A percentile compares a stretch with the other conserved stretches of the same genome.
Conservation (phyloP, 2,888 invertebrate genomes). For the Pinctada fucata region DNA sequence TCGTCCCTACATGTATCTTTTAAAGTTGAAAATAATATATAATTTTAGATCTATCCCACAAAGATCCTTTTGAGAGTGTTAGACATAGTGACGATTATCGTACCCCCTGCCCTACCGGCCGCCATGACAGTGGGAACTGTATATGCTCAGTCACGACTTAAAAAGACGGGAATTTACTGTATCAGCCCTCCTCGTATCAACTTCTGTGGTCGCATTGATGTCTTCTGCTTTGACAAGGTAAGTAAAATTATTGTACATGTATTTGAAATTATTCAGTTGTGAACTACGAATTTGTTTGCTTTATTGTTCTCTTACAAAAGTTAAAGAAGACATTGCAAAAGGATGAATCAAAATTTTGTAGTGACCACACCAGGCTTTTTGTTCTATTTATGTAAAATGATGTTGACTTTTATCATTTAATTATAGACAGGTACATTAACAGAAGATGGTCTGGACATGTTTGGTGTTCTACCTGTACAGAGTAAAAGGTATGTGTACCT, state of each 20-base stretch:
- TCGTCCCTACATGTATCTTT: too few relatives aligned
- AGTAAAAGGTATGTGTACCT: constrained; percentile 38
- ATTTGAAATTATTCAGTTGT: too few relatives aligned
- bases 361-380: too few relatives aligned
- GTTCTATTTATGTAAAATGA: too few relatives aligned
- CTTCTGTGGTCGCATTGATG: constrained; percentile 84
- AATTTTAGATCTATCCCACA: too few relatives aligned
- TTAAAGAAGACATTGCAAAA: too few relatives aligned
- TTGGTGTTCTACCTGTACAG: constrained; percentile 86
- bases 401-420: constrained; percentile 21
- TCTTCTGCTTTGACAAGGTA: constrained; percentile 93
- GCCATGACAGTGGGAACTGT: constrained; percentile 97
- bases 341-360: too few relatives aligned
- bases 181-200: constrained; percentile 95
- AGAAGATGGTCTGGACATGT: constrained; percentile 91
- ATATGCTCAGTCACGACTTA: constrained; percentile 91
- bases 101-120: constrained; percentile 96
- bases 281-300: too few relatives aligned
- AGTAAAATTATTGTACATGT: not conserved
- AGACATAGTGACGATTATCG: constrained; percentile 95
- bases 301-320: too few relatives aligned
- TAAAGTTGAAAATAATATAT: too few relatives aligned
- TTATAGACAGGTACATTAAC: constrained; percentile 92
- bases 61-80: constrained; percentile 85
- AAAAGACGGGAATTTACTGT: constrained; percentile 89